Evolutionary conservation across 1,140 invertebrate genomes (phyloP).

Genomic region (Drosophila truncata): DNA sequence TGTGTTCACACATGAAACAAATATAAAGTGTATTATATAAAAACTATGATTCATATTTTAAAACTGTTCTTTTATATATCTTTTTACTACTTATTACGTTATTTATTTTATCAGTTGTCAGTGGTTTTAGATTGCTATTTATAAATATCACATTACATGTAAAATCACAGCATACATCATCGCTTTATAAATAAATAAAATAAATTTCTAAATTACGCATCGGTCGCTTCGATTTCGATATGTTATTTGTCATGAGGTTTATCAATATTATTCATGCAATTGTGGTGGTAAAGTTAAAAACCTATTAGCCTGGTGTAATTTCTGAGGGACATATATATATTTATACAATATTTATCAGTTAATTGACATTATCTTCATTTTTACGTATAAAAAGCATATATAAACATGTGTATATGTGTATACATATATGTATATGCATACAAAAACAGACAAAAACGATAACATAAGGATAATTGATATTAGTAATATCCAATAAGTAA

Average conservation of each 20-base stretch:
- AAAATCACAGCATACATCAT: not conserved
- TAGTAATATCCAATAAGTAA: no score
- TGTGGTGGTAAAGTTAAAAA: conserved; percentile 16
- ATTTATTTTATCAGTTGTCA: not conserved
- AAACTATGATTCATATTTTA: no score
- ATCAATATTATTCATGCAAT: conserved; percentile 2
- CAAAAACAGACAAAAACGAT: not conserved
- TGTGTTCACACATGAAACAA: no score
- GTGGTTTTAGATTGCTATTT: no score
- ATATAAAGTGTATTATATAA: no score
- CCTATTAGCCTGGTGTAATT: conserved; percentile 16
- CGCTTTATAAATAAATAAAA: not conserved
- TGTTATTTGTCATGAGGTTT: conserved; percentile 15
- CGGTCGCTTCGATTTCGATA: conserved; percentile 4
- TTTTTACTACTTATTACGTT: not conserved
- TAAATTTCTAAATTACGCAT: conserved; percentile 25
- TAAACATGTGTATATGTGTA: not conserved
- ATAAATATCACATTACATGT: not conserved
- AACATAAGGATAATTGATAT: no score
- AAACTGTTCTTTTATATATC: no score
- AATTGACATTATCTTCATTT: conserved; percentile 18
- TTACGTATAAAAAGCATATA: not conserved
- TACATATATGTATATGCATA: not conserved
- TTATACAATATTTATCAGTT: conserved; percentile 47
- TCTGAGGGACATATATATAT: conserved; percentile 2